Base-by-base conservation (phyloP, 2,888 invertebrate species). In the Phaonia tiefii region DNA sequence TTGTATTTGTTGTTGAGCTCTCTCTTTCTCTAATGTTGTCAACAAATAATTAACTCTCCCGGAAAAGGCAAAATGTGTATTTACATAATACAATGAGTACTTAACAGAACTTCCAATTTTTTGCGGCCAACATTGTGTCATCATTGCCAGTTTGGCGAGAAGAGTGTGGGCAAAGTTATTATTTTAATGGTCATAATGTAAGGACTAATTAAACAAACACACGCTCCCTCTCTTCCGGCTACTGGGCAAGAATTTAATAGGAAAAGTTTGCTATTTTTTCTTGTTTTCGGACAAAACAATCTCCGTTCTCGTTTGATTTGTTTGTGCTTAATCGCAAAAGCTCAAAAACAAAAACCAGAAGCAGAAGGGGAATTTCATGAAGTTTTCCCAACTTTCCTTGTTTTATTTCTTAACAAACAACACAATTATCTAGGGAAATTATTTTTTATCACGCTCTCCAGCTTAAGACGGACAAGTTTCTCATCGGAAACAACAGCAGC, bases 341-440 rank as follows among this genome's bases (percentile, higher is more conserved):
- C 31, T 31, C 31, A 31, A 3, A 26, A 26, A 25, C 7, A 46
- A 44, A 25, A 22, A 22, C 15, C 46, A 58, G 5, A 54, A 51
- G 22, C 1, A 22, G 5, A 54, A 51, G 22, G 3, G 10, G 10
- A 51, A 51, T 51, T 54, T 56, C 60, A 37, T 22, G 44, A 37
- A 58, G 39, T 39, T 71, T 56, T 65, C 11, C 13, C 65, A 39
- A 37, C 26, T 60, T 58, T 49, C 49, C 42, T 54, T 76, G 37
- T 66, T 42, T 54, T 39, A 15, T 71, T 60, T 51, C 22, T 17
- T 1, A 71, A 78, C 44, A 75, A 80, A 75, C 77, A 80, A 75
- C 65, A 76, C 86, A 88, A 88, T 88, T 88, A 87, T 88, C 88
- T 86, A 76, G 88, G 88, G 88, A 88, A 88, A 88, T 88, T 88